Evolutionary conservation across 2,888 invertebrate species (phyloP), one percentile per base, ranked within the genome.

Genomic region (Nephrotoma flavescens): DNA sequence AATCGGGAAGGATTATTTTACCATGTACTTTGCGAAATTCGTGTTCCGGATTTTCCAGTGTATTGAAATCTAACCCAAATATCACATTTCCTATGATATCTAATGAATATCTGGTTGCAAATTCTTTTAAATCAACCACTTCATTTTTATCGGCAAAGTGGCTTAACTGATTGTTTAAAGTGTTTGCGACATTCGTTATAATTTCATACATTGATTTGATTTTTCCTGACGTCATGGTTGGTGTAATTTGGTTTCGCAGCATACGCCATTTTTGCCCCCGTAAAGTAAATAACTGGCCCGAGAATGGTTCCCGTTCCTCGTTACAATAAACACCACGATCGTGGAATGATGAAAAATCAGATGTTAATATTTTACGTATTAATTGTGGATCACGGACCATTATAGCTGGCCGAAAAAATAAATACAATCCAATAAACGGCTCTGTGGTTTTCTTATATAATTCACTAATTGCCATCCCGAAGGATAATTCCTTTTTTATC

Each of bases 141-240:
- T 91, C 89, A 3, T 89, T 89, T 0, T 91, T 91, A 0, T 89
- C 42, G 87, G 87, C 89, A 83, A 86, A 89, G 87, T 41, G 7
- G 11, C 92, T 90, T 6, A 93, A 91, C 87, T 93, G 92, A 5
- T 90, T 89, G 2, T 92, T 89, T 88, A 94, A 92, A 87, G 93
- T 92, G 12, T 92, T 90, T 0, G 93, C 94, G 87, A 94, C 93
- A 47, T 93, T 91, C 83, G 93, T 92, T 11, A 95, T 93, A 0
- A 94, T 92, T 0, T 92, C 92, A 88, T 94, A 94, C 94, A 95
- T 94, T 2, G 91, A 92, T 89, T 94, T 95, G 85, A 95, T 90
- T 90, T 95, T 95, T 7, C 94, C 94, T 0, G 95, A 93, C 0
- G 95, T 93, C 89, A 95, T 96, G 0, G 94, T 93, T 0, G 95